Conservation (phyloP, 1,140 invertebrate species). For the Hesperophylax magnus region DNA sequence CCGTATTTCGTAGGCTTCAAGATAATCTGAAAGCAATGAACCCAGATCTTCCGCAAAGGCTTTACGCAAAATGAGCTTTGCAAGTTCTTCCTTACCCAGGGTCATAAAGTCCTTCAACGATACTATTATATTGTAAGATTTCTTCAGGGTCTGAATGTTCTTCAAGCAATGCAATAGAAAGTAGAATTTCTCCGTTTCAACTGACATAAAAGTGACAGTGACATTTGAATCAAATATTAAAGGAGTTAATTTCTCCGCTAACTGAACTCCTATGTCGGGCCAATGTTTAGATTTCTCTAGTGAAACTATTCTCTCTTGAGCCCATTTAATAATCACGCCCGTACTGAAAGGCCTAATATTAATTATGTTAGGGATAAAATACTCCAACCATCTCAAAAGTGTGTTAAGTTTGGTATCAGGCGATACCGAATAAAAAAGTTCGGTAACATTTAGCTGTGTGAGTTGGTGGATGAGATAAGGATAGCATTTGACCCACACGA, state of each 20-base stretch:
- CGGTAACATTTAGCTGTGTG: constrained; percentile 37
- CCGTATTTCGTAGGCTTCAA: constrained; percentile 42
- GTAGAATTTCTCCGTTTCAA: constrained; percentile 46
- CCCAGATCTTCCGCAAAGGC: constrained; percentile 52
- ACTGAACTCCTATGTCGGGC: constrained; percentile 55
- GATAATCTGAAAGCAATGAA: constrained; percentile 44
- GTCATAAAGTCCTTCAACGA: constrained; percentile 52
- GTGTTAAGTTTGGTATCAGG: constrained; percentile 52
- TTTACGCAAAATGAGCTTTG: constrained; percentile 52
- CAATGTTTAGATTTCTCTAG: constrained; percentile 52
- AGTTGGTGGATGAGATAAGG: constrained; percentile 39
- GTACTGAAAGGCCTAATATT: constrained; percentile 41
- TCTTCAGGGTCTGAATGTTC: constrained; percentile 52
- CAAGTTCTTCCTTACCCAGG: constrained; percentile 33
- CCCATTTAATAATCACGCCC: constrained; percentile 50
- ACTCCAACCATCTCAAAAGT: constrained; percentile 52
- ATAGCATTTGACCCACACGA: constrained; percentile 52
- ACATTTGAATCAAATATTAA: constrained; percentile 50
- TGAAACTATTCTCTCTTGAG: constrained; percentile 47
- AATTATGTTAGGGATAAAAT: constrained; percentile 53
- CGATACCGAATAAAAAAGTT: constrained; percentile 45
- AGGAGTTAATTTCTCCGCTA: constrained; percentile 52
- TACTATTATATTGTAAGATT: constrained; percentile 51
- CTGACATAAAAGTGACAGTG: constrained; percentile 42
- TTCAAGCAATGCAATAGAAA: constrained; percentile 50